Evolutionary conservation across 2,888 invertebrate species (phyloP).

Genomic region (Drosophila neutralis): DNA sequence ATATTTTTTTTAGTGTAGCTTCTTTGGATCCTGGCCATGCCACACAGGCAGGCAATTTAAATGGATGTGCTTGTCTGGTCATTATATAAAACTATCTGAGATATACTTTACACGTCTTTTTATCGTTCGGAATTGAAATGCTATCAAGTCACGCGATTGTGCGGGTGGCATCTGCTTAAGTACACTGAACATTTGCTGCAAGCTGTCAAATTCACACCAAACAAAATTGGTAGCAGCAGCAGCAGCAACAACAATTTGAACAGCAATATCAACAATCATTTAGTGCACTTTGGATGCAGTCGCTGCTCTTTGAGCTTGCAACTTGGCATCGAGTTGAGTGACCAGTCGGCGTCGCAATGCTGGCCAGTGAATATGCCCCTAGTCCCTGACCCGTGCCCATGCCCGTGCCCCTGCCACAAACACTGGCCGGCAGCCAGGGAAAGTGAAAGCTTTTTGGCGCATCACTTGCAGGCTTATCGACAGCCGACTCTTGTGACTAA

Average conservation of each 20-base stretch:
- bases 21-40: conserved; percentile 8
- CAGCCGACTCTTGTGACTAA: conserved; percentile 40
- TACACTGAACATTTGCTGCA: conserved; percentile 1
- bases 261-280: conserved; percentile 5
- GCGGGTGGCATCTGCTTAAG: conserved; percentile 14
- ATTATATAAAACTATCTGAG: conserved; percentile 51
- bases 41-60: conserved; percentile 47
- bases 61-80: conserved; percentile 46
- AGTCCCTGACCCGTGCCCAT: not conserved
- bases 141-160: conserved; percentile 58
- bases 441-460: conserved; percentile 52
- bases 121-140: conserved; percentile 45
- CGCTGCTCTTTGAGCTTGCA: conserved; percentile 7
- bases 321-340: conserved; percentile 42
- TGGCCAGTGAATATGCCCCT: not conserved
- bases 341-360: conserved; percentile 30
- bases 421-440: conserved; percentile 29
- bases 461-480: conserved; percentile 36
- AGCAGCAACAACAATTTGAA: conserved; percentile 7
- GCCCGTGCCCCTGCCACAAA: not conserved
- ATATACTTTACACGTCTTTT: conserved; percentile 39
- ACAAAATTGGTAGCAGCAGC: too few relatives aligned
- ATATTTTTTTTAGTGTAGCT: not conserved
- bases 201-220: conserved; percentile 52
- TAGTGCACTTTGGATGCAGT: conserved; percentile 1